Base-by-base conservation (phyloP, 2,797 vertebrate genomes). In the Sebastolobus alascanus region DNA sequence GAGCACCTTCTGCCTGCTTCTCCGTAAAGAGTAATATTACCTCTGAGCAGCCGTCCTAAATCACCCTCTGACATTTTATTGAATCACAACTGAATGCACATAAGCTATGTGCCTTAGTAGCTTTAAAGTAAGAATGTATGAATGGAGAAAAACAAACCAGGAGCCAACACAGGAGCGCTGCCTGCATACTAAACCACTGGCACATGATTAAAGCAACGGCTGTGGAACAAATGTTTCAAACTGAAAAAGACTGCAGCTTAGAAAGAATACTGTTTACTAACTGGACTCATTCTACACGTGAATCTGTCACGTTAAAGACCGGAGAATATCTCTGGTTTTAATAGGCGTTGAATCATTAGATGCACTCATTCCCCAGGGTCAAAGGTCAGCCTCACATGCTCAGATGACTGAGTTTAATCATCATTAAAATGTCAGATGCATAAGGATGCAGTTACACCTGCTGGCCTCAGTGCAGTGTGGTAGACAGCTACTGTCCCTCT, bases 21-120 rank as follows among this genome's bases (percentile, higher is more conserved):
- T 86, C 77, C 68, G 83, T 78, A 86, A 86, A 84, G 77, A 89
- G 88, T 60, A 73, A 86, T 82, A 84, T 87, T 79, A 83, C 77
- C 74, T 77, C 69, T 64, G 83, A 87, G 83, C 86, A 76, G 84
- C 71, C 16, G 63, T 84, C 87, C 84, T 89, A 85, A 90, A 91
- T 92, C 91, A 89, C 68, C 73, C 64, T 55, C 67, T 90, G 88
- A 90, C 91, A 86, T 90, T 90, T 90, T 85, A 89, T 89, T 78
- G 73, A 91, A 88, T 90, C 84, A 80, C 77, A 80, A 67, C 75
- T 84, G 82, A 80, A 82, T 59, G 80, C 80, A 73, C 86, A 77
- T 73, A 75, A 83, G 84, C 85, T 68, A 11, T 13, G 79, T 61
- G 80, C 75, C 83, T 77, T 40, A 50, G 83, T 60, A 82, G 75